A percentile compares a stretch with the other conserved stretches of the same genome.
These are phyloP conservation scores for Pheosia gnoma DNA, from an alignment of 2,888 invertebrate genomes.

Conservation along the genomic window DNA sequence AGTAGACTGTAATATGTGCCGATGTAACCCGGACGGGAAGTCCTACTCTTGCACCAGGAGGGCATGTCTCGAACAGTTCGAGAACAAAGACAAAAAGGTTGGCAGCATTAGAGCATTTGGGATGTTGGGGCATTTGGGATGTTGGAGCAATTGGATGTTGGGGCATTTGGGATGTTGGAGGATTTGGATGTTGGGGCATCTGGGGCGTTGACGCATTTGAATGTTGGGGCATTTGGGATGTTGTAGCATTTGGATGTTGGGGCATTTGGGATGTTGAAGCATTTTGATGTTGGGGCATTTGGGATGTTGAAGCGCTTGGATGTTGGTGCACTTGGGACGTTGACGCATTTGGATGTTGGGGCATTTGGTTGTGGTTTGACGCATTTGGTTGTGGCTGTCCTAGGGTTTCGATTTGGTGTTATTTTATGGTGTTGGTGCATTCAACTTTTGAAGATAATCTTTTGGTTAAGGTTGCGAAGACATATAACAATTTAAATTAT, in stretches of 20 bases:
- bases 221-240: neutral
- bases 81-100: neutral
- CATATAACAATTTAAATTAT: too few species aligned
- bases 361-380: neutral
- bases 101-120: neutral
- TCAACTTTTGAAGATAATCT: neutral
- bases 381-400: too few species aligned
- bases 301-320: too few species aligned
- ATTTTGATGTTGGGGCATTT: neutral
- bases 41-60: slow-evolving; percentile 82
- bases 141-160: too few species aligned
- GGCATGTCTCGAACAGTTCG: slow-evolving; percentile 56
- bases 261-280: too few species aligned
- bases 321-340: too few species aligned
- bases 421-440: neutral
- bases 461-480: too few species aligned
- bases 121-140: too few species aligned
- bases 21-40: slow-evolving; percentile 81
- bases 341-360: neutral
- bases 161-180: neutral
- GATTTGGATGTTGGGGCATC: neutral
- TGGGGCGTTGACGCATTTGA: too few species aligned
- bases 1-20: slow-evolving; percentile 84
- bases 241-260: too few species aligned
- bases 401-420: neutral